Evolutionary conservation across 2,888 invertebrate species (phyloP).

Genomic region (Pyrrhosoma nymphula): DNA sequence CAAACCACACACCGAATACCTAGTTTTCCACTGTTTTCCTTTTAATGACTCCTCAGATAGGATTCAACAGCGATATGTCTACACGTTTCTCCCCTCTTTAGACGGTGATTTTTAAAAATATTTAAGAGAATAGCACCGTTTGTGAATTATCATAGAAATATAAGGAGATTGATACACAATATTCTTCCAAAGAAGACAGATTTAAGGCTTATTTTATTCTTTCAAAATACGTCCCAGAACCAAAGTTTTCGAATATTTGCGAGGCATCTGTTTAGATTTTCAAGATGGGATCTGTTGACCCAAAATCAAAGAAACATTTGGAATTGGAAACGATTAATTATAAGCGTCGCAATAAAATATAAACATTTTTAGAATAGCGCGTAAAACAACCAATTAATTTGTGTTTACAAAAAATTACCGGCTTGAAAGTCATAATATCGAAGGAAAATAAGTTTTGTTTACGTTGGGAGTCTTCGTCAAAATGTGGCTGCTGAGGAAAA

Average conservation of each 20-base stretch:
- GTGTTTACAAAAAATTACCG: slow-evolving; percentile 64
- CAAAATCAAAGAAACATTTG: slow-evolving; percentile 45
- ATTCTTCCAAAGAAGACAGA: neutral
- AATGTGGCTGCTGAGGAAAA: neutral
- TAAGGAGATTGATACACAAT: too few relatives aligned
- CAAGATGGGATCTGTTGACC: slow-evolving; percentile 11
- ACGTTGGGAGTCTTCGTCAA: slow-evolving; percentile 38
- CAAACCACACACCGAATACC: too few relatives aligned
- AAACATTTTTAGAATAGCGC: slow-evolving; percentile 21
- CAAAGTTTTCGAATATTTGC: neutral
- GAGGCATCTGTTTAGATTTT: neutral
- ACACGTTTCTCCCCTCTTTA: too few relatives aligned
- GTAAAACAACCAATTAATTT: slow-evolving; percentile 54
- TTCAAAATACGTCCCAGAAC: neutral
- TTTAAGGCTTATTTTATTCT: slow-evolving; percentile 43
- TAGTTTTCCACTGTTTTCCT: too few relatives aligned
- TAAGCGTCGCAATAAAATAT: slow-evolving; percentile 51
- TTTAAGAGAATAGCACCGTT: too few relatives aligned
- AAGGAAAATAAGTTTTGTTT: slow-evolving; percentile 63
- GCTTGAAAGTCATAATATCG: slow-evolving; percentile 65
- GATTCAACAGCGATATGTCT: too few relatives aligned
- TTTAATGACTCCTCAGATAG: too few relatives aligned
- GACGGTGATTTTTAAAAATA: too few relatives aligned
- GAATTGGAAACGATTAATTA: slow-evolving; percentile 43
- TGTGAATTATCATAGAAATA: too few relatives aligned